Conservation (phyloP, 37 sponge, comb jelly and placozoan species). For the Beroe ovata region DNA sequence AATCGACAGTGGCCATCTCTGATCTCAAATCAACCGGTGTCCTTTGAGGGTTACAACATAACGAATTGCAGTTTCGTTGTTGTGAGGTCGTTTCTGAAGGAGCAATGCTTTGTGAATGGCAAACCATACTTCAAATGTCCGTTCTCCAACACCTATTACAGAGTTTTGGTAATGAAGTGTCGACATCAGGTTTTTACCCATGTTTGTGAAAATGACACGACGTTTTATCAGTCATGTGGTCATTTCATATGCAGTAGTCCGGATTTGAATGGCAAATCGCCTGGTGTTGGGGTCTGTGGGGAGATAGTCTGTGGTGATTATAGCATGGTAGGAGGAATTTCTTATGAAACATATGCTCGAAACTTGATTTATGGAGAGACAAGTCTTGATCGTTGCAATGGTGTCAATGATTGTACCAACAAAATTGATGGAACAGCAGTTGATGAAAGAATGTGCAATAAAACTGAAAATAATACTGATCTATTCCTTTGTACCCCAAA, state of each 20-base stretch:
- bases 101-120: background rate
- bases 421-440: background rate
- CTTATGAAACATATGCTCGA: too few species aligned
- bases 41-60: too few species aligned
- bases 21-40: too few species aligned
- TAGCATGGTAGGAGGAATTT: background rate
- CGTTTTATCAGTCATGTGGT: background rate
- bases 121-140: background rate
- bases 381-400: background rate
- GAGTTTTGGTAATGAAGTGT: background rate
- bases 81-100: background rate
- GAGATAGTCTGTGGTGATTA: background rate
- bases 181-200: background rate
- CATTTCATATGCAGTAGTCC: background rate
- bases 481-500: background rate
- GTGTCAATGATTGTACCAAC: background rate
- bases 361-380: background rate
- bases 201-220: background rate
- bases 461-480: background rate
- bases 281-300: background rate
- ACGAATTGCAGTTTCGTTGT: background rate
- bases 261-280: background rate
- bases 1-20: too few species aligned
- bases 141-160: background rate
- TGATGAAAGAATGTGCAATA: background rate